Base-by-base conservation (phyloP, 2,888 invertebrate species). In the Coecobrya sp. region DNA sequence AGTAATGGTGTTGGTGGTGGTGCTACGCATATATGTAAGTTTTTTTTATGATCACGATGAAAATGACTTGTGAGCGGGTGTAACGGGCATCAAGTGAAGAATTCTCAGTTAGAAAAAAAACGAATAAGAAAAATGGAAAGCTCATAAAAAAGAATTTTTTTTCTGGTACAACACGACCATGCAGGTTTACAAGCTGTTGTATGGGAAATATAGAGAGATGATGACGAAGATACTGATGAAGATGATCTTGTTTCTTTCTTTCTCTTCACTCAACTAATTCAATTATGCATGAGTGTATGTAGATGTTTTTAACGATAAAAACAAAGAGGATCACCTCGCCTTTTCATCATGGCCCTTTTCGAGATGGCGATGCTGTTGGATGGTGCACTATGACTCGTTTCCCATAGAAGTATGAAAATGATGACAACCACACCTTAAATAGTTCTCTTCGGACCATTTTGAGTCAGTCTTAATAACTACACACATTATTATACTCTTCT, bases 361-460 rank as follows among this genome's bases (percentile, higher is more conserved):
- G 68, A 27, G 49, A 22, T 88, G 88, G 45, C 13, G 87, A 49
- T 25, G 52, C 13, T 27, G 79, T 25, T 79, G 52, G 52, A 68
- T 30, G 81, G 88, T 88, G 52, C 65, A 22, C 68, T 88, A 88
- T 88, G 88, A 45, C 81, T 88, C 52, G 79, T 79, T 79, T 79
- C 62, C 62, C 65, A 79, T 88, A 79, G 87, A 65, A 89, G 79
- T 68, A 70, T 68, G 90, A 90, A 79, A 59, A 81, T 11, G 81
- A 85, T 76, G 90, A 86, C 70, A 79, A 81, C 91, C 91, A 91
- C 91, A 91, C 91, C 91, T 91, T 82, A 79, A 84, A 36, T 25
- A 55, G 42, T 55, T 87, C 36, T 65, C 59, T 65, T 81, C 81
- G 59, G 68, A 81, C 91, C 91, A 81, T 91, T 91, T 91, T 59